Conservation (phyloP, 2,797 vertebrate species). For the Sebastes matsubarae region DNA sequence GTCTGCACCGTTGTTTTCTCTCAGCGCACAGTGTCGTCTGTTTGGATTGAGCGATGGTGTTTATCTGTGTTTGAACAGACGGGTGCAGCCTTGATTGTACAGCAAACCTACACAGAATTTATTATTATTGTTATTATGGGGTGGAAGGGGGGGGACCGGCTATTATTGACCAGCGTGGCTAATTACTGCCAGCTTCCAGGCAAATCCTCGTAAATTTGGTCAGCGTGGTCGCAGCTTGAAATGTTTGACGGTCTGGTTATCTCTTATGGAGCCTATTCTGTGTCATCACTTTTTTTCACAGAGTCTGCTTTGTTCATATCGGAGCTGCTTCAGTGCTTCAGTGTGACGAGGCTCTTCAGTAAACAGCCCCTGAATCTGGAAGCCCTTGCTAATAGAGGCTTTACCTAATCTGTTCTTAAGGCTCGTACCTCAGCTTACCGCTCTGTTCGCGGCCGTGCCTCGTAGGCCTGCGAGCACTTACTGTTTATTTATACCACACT, state of each 20-base stretch:
- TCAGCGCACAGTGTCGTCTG: background rate
- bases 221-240: background rate
- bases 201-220: slow-evolving; percentile 21
- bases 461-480: slow-evolving; percentile 74
- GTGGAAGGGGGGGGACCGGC: background rate
- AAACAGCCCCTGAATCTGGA: slow-evolving; percentile 80
- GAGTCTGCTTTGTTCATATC: slow-evolving; percentile 29
- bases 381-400: slow-evolving; percentile 85
- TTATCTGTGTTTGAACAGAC: slow-evolving; percentile 59
- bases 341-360: slow-evolving; percentile 74
- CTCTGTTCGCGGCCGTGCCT: slow-evolving; percentile 68
- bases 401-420: slow-evolving; percentile 86
- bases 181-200: slow-evolving; percentile 14
- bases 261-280: background rate
- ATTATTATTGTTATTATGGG: slow-evolving; percentile 1
- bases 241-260: slow-evolving; percentile 10
- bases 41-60: slow-evolving; percentile 23
- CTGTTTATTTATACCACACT: slow-evolving; percentile 83
- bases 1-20: background rate
- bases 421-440: slow-evolving; percentile 80
- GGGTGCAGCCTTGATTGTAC: background rate
- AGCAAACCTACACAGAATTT: background rate
- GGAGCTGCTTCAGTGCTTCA: slow-evolving; percentile 39
- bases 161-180: slow-evolving; percentile 19
- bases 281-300: slow-evolving; percentile 8